A percentile compares a stretch with the other conserved stretches of the same genome.
phyloP scores from a whole-genome alignment of 2,888 invertebrate genomes.

The Cosmia pyralina region DNA sequence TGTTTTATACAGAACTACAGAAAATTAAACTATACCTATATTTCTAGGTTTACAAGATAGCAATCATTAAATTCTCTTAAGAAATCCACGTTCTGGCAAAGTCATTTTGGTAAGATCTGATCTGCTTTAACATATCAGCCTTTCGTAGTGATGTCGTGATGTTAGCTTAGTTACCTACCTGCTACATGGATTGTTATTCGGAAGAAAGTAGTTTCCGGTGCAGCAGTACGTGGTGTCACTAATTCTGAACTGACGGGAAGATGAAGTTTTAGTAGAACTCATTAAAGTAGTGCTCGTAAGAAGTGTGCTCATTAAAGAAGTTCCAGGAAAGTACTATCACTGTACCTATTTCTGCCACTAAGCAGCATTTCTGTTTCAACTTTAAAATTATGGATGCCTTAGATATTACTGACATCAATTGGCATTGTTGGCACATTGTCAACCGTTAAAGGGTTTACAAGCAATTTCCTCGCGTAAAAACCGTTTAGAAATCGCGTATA shows the following conservation, averaged over 20 bases:
- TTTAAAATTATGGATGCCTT: background rate
- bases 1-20: background rate
- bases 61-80: background rate
- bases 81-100: background rate
- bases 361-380: background rate
- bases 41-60: background rate
- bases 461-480: constrained; percentile 35
- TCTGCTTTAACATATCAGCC: too few species aligned
- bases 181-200: background rate
- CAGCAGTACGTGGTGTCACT: background rate
- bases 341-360: background rate
- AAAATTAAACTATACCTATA: background rate
- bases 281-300: constrained; percentile 22
- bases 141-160: too few species aligned
- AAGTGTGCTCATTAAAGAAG: constrained; percentile 33
- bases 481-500: constrained; percentile 37
- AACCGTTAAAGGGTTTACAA: constrained; percentile 29
- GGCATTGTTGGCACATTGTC: constrained; percentile 5
- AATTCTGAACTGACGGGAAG: background rate
- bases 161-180: background rate
- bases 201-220: background rate
- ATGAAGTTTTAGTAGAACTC: constrained; percentile 29
- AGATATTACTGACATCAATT: background rate
- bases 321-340: background rate
- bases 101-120: background rate